Base-by-base conservation (phyloP, 2,888 invertebrate genomes). In the Andricus quercusramuli region DNA sequence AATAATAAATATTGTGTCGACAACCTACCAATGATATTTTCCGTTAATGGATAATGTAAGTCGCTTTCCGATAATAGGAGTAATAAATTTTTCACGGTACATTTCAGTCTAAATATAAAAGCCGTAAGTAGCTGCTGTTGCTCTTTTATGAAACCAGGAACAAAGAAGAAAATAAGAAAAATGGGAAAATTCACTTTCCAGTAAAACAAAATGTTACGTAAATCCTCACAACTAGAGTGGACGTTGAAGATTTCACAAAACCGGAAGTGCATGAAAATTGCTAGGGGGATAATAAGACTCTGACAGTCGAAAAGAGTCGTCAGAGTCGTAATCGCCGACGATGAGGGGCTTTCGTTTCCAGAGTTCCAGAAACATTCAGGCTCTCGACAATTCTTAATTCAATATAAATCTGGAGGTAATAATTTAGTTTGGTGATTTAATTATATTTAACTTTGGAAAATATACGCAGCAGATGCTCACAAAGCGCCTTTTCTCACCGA, bases 81-180 rank as follows among this genome's bases (percentile, higher is more conserved):
- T 51, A 74, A 74, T 56, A 56, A 32, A 74, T 74, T 74, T 74
- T 56, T 56, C 74, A 74, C 74, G 56, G 74, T 74, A 37, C n/a
- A 74, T 56, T 74, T 74, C n/a, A 74, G 56, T 74, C 56, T 32
- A 32, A 29, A 37, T 56, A 74, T 15, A 5, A 56, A 32, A 74
- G 51, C 32, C 29, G n/a, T 74, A 56, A 74, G 56, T 56, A 74
- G 37, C 56, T 56, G 56, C 56, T 74, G 74, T 56, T 32, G 32
- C 37, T 51, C 20, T 51, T 74, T 74, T 74, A 56, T 74, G n/a
- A 22, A 74, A 22, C 32, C 32, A 37, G 13, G 56, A 15, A 56
- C 32, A 56, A 74, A 56, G 32, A 56, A 56, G 20, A 32, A 37
- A 74, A 25, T 17, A 74, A 32, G 47, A 51, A 56, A 20, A 20